A percentile compares a stretch with the other conserved stretches of the same genome.
These are phyloP conservation scores for Sardina pilchardus DNA, from an alignment of 2,113 vertebrate species.

Conservation along the genomic window DNA sequence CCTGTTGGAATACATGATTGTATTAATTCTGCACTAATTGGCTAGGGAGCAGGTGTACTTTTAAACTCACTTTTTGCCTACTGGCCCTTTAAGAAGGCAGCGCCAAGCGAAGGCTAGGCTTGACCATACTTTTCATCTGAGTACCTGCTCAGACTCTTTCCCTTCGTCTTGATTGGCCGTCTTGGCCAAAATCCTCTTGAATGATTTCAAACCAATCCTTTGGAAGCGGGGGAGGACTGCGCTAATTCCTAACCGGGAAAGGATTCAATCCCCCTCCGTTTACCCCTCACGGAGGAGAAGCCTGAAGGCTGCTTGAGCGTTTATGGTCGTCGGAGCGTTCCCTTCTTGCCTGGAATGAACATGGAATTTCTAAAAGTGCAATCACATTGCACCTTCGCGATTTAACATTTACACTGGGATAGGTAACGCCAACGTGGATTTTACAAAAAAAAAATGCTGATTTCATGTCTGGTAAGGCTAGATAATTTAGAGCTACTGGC, in stretches of 20 bases:
- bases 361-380: not conserved
- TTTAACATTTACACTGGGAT: not conserved
- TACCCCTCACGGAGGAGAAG: not conserved
- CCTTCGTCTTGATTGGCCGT: constrained; percentile 64
- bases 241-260: constrained; percentile 41
- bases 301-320: not conserved
- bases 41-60: not conserved
- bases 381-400: not conserved
- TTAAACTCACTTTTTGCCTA: not conserved
- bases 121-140: constrained; percentile 41
- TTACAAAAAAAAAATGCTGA: not conserved
- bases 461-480: not conserved
- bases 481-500: not conserved
- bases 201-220: constrained; percentile 64
- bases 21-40: not conserved
- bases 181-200: constrained; percentile 58
- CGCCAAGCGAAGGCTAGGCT: constrained; percentile 31
- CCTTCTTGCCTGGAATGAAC: not conserved
- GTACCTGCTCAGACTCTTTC: constrained; percentile 63
- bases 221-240: constrained; percentile 31
- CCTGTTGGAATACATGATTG: not conserved
- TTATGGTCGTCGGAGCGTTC: not conserved
- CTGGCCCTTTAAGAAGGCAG: constrained; percentile 73
- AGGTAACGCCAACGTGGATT: not conserved
- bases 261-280: constrained; percentile 22